phyloP scores from a whole-genome alignment of 2,113 vertebrate species.

The Mastomys coucha region DNA sequence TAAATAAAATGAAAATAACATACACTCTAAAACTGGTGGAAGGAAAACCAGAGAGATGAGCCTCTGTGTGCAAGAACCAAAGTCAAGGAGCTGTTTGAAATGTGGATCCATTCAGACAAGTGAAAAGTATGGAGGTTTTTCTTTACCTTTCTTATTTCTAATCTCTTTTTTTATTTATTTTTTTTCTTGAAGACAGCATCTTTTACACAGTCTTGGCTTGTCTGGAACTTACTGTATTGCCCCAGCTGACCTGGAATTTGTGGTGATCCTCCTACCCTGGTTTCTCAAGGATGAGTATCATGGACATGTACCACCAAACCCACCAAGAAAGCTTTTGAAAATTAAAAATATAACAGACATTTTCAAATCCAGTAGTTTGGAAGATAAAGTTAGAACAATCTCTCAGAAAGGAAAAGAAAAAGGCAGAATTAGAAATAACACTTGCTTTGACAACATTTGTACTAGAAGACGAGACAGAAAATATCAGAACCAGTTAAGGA shows the following conservation, averaged over 20 bases:
- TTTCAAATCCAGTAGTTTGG: constrained; percentile 12
- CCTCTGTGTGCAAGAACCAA: background rate
- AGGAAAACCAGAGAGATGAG: background rate
- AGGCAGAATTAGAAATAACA: background rate
- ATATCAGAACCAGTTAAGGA: background rate
- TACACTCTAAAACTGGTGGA: background rate
- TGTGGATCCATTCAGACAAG: background rate
- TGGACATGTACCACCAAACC: background rate
- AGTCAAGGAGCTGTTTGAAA: background rate
- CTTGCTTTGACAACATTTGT: background rate
- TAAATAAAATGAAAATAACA: background rate
- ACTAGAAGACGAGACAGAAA: constrained; percentile 33
- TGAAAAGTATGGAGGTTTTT: background rate
- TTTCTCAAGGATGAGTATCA: background rate
- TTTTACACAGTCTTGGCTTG: background rate
- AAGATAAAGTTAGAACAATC: constrained; percentile 11
- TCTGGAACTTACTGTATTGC: background rate
- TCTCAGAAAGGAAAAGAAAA: constrained; percentile 34
- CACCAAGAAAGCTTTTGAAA: background rate
- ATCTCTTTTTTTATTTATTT: no score
- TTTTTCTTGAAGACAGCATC: background rate
- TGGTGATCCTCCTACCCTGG: background rate
- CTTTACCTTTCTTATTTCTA: background rate
- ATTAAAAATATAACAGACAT: constrained; percentile 46
- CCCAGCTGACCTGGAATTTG: background rate